These are phyloP conservation scores for Esperia sulphurella DNA, from an alignment of 2,888 invertebrate genomes.

Conservation along the genomic window DNA sequence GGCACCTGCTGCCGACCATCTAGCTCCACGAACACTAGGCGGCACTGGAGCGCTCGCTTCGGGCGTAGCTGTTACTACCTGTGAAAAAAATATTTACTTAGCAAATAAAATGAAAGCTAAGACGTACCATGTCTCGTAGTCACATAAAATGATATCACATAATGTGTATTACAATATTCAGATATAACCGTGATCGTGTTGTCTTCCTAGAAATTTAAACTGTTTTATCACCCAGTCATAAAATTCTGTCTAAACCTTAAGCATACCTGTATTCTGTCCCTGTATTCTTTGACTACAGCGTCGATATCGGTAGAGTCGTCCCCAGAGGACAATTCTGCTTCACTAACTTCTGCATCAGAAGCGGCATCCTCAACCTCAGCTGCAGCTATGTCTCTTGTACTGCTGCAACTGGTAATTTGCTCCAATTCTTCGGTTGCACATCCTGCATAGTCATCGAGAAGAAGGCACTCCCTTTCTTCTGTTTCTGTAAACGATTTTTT, in stretches of 20 bases:
- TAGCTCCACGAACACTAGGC: conserved; percentile 55
- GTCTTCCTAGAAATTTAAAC: too few relatives aligned
- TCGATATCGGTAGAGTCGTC: conserved; percentile 88
- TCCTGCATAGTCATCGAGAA: conserved; percentile 77
- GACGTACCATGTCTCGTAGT: too few relatives aligned
- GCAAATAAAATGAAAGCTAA: too few relatives aligned
- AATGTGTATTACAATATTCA: too few relatives aligned
- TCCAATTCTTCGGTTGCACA: conserved; percentile 57
- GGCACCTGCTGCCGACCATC: conserved; percentile 61
- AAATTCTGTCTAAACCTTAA: too few relatives aligned
- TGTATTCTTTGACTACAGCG: conserved; percentile 87
- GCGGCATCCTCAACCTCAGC: conserved; percentile 53
- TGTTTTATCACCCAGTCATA: too few relatives aligned
- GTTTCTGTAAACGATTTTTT: conserved; percentile 42
- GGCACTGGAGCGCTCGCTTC: conserved; percentile 60
- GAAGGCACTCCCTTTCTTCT: conserved; percentile 79
- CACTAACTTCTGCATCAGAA: conserved; percentile 72
- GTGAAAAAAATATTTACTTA: not conserved
- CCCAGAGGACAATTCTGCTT: conserved; percentile 75
- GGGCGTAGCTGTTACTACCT: conserved; percentile 71
- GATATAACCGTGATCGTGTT: too few relatives aligned
- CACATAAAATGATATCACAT: too few relatives aligned
- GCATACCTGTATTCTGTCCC: conserved; percentile 83
- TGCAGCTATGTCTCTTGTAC: conserved; percentile 38
- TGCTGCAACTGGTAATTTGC: conserved; percentile 48